A percentile compares a stretch with the other conserved stretches of the same genome.
Conservation (phyloP, 1,140 invertebrate species). For the Scaptomyza graminum region DNA sequence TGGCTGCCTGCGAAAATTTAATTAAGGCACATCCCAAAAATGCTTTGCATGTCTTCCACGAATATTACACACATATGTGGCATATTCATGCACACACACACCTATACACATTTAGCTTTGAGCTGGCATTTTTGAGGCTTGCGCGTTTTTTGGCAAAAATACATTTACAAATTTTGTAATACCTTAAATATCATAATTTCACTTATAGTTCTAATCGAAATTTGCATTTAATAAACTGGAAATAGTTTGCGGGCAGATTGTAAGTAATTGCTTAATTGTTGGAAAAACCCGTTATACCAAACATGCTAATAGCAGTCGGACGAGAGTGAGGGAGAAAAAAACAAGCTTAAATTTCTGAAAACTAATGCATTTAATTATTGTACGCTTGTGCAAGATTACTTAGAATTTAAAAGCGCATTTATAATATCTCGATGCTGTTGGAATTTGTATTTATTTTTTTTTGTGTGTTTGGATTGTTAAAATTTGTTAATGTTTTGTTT, state of each 20-base stretch:
- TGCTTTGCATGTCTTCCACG: conserved; percentile 32
- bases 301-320: not conserved
- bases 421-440: not conserved
- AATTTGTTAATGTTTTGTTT: not conserved
- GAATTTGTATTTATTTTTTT: not conserved
- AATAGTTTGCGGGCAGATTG: conserved; percentile 2
- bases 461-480: not conserved
- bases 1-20: conserved; percentile 37
- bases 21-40: conserved; percentile 48
- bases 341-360: not conserved
- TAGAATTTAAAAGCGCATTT: not conserved
- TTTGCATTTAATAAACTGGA: conserved; percentile 29
- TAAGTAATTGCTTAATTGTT: conserved; percentile 14
- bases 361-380: not conserved
- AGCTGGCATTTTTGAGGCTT: not conserved
- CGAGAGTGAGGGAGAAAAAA: not conserved
- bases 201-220: not conserved
- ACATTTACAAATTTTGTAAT: conserved; percentile 23
- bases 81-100: too few species aligned
- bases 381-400: not conserved
- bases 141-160: conserved; percentile 19
- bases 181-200: conserved; percentile 9
- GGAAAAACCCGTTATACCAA: conserved; percentile 2
- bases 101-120: too few species aligned
- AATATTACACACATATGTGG: conserved; percentile 29